Evolutionary conservation across 2,797 vertebrate genomes (phyloP).

Genomic region (Balearica regulorum): DNA sequence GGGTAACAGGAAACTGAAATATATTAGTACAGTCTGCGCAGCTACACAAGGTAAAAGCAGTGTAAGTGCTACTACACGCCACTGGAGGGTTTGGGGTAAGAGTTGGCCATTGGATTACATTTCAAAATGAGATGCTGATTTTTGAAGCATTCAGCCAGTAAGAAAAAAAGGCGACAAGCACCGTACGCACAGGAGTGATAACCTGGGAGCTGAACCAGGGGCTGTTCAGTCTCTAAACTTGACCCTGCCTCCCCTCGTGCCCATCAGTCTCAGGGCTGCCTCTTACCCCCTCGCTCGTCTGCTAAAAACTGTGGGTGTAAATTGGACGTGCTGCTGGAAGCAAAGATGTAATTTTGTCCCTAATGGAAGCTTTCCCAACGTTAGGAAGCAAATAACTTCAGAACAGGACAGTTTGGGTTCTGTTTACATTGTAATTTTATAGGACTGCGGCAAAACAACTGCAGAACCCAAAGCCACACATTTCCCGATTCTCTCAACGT

Average conservation of each 20-base stretch:
- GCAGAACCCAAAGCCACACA: not conserved
- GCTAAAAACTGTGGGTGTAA: not conserved
- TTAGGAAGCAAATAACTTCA: not conserved
- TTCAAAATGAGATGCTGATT: not conserved
- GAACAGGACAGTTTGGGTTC: not conserved
- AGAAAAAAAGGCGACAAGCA: not conserved
- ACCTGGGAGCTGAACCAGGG: not conserved
- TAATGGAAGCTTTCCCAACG: not conserved
- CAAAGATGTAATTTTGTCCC: not conserved
- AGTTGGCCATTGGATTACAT: not conserved
- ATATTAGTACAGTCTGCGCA: not conserved
- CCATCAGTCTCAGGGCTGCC: not conserved
- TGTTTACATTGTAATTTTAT: not conserved
- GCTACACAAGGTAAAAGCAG: not conserved
- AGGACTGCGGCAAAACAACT: not conserved
- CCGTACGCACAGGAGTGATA: not conserved
- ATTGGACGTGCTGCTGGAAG: not conserved
- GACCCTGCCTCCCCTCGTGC: not conserved
- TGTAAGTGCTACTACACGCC: accelerated
- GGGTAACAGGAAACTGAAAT: not conserved
- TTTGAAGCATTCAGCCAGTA: not conserved
- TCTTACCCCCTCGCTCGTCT: not conserved
- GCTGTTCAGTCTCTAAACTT: not conserved
- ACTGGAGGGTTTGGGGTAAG: not conserved
- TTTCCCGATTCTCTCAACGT: not conserved